Base-by-base conservation (phyloP, 2,113 vertebrate species). In the Percopsis transmontana region DNA sequence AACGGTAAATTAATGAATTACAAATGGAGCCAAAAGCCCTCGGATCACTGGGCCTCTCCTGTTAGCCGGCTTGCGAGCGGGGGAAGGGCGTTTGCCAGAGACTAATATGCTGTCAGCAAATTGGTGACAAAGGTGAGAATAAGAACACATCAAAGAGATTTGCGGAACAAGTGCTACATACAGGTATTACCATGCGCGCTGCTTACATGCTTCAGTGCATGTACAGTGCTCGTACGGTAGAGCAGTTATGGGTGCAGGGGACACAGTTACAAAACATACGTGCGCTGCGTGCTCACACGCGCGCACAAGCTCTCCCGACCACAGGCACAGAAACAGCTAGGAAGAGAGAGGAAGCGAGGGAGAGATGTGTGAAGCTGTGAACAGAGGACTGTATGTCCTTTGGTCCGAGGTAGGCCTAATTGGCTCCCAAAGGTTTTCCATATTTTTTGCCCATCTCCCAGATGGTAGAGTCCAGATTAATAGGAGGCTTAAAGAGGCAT, bases 1-100 rank as follows among this genome's bases (percentile, higher is more conserved):
- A 87, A 85, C 77, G 76, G 74, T 72, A 87, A 88, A 89, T 90
- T 81, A 89, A 85, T 79, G 61, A 87, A 88, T 85, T 85, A 83
- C 74, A 68, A 76, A 84, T 62, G 59, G 77, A 81, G 65, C 72
- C 27, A 72, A 74, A 75, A 80, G 68, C 74, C 54, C 55, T 82
- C 77, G 77, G 79, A 83, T 83, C 81, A 79, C 60, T 75, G 68
- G 72, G 71, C 73, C 71, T 77, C 78, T 79, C 74, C 63, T 71
- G 70, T 79, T 65, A 47, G 61, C 58, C 23, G 27, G 42, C 50
- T 72, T 62, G 42, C 42, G 3, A 45, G 12, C 16, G 42, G 1
- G 14, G 19, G n/a, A 27, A 12, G 15, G 38, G 41, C 62, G 66
- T 48, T 51, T 65, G 61, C 14, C 16, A 52, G 44, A 24, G 50